Percentiles rank a stretch among this genome's conserved stretches.
Conservation (phyloP, 2,797 vertebrate genomes). For the Echiichthys vipera region DNA sequence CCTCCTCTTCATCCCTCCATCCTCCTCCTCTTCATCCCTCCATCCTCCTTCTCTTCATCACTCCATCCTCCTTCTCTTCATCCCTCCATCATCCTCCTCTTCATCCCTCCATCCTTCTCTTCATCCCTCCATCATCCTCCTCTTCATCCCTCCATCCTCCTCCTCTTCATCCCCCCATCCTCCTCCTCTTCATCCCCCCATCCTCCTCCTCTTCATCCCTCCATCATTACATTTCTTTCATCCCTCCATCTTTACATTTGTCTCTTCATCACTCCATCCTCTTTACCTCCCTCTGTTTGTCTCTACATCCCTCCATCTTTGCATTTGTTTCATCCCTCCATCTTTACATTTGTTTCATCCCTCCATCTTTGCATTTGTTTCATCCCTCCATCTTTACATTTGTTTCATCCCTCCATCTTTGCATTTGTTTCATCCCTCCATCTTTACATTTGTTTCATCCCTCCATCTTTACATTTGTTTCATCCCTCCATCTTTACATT, state of each 20-base stretch:
- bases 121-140: neutral
- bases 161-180: neutral
- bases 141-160: neutral
- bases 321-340: neutral
- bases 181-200: neutral
- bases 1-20: neutral
- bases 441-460: too few species aligned
- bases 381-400: too few species aligned
- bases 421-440: neutral
- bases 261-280: neutral
- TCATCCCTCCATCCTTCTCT: neutral
- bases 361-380: neutral
- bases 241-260: neutral
- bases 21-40: neutral
- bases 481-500: neutral
- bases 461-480: neutral
- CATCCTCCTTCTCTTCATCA: neutral
- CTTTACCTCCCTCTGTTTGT: too few species aligned
- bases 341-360: too few species aligned
- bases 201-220: neutral
- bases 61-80: neutral
- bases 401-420: too few species aligned
- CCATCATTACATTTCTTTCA: neutral
- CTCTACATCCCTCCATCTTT: neutral
- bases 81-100: too few species aligned